Conservation (phyloP, 2,797 vertebrate genomes). For the Argyrosomus regius region DNA sequence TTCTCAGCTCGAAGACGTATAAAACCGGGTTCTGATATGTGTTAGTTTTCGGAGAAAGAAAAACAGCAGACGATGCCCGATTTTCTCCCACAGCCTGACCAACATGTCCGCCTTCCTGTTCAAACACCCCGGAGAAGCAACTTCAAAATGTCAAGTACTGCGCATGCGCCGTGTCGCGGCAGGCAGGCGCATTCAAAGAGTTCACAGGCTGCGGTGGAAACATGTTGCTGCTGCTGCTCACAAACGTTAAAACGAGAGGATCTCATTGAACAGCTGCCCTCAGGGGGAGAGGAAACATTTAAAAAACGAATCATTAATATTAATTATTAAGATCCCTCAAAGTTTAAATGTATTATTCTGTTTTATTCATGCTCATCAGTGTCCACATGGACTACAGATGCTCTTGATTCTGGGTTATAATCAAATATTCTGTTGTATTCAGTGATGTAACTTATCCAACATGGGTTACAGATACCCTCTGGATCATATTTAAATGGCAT, state of each 20-base stretch:
- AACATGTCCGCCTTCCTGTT: slow-evolving; percentile 99
- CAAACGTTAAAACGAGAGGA: neutral
- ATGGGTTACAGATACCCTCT: too few species aligned
- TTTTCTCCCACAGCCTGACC: slow-evolving; percentile 85
- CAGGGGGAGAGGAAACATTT: rapidly evolving
- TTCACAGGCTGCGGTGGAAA: slow-evolving; percentile 43
- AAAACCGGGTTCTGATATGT: slow-evolving; percentile 44
- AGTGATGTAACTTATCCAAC: neutral
- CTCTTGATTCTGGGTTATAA: neutral
- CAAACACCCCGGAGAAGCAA: slow-evolving; percentile 86
- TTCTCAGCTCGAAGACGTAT: slow-evolving; percentile 20
- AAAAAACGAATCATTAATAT: neutral
- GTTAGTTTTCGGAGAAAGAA: slow-evolving; percentile 61
- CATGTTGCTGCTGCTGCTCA: slow-evolving; percentile 60
- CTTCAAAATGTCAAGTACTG: slow-evolving; percentile 82
- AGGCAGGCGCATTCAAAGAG: slow-evolving; percentile 45
- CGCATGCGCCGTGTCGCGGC: slow-evolving; percentile 80
- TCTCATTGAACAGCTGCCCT: neutral
- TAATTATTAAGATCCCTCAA: neutral
- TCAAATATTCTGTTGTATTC: neutral
- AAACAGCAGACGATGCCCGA: slow-evolving; percentile 80
- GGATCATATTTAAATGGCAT: neutral
- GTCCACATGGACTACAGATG: neutral
- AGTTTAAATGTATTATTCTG: neutral
- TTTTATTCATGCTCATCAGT: neutral